Evolutionary conservation across 2,888 invertebrate genomes (phyloP).

Genomic region (Miltochrista miniata): DNA sequence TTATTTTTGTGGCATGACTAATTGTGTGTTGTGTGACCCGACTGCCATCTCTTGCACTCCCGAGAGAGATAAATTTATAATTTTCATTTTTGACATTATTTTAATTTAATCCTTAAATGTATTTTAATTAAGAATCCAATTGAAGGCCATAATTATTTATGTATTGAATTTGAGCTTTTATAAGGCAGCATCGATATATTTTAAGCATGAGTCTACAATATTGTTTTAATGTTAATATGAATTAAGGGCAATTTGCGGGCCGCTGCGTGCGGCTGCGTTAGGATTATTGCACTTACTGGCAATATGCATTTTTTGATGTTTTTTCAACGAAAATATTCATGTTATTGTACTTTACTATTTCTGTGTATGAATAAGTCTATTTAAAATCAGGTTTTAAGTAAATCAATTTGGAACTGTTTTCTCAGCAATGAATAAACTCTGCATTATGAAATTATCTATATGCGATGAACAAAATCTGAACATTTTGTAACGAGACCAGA

Average conservation of each 20-base stretch:
- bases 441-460: constrained; percentile 76
- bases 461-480: constrained; percentile 62
- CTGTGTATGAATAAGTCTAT: constrained; percentile 75
- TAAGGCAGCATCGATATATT: constrained; percentile 67
- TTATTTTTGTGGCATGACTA: background rate
- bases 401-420: constrained; percentile 82
- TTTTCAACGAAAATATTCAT: constrained; percentile 80
- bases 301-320: constrained; percentile 78
- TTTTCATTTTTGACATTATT: constrained; percentile 66
- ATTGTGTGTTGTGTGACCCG: constrained; percentile 3
- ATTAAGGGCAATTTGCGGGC: constrained; percentile 66
- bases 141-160: constrained; percentile 62
- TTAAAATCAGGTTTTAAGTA: constrained; percentile 79
- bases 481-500: constrained; percentile 70
- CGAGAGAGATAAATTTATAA: constrained; percentile 65
- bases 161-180: constrained; percentile 70
- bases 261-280: constrained; percentile 35
- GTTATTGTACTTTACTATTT: constrained; percentile 74
- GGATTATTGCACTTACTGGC: constrained; percentile 64
- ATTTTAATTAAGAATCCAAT: constrained; percentile 75
- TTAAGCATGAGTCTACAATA: constrained; percentile 60
- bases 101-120: constrained; percentile 67
- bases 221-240: constrained; percentile 68
- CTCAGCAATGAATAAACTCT: constrained; percentile 66
- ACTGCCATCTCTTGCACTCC: constrained; percentile 56